These are phyloP conservation scores for Thalassarche chlororhynchos DNA, from an alignment of 2,113 vertebrate genomes.

Conservation along the genomic window DNA sequence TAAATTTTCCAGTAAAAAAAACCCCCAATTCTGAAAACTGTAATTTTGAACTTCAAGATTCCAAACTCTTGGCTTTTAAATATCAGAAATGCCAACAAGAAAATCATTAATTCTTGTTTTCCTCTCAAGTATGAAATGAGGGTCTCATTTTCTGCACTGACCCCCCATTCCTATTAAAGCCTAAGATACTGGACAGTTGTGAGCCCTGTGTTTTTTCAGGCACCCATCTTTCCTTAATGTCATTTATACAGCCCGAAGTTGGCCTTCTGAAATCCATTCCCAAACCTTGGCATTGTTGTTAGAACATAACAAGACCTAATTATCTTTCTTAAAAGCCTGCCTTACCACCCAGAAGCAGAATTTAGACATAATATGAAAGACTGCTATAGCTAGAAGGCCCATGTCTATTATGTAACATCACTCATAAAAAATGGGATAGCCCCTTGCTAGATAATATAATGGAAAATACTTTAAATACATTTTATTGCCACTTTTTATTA, in stretches of 20 bases:
- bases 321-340: background rate
- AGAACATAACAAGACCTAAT: background rate
- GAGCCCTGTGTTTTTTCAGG: background rate
- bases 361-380: background rate
- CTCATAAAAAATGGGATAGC: background rate
- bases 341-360: background rate
- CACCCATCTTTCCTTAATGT: background rate
- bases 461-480: background rate
- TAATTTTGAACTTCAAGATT: background rate
- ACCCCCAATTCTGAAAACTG: background rate
- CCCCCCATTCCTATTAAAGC: background rate
- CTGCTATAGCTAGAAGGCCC: background rate
- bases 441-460: background rate
- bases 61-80: background rate
- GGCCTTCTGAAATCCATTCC: background rate
- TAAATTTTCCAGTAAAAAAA: background rate
- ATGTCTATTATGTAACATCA: background rate
- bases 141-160: background rate
- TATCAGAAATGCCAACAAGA: background rate
- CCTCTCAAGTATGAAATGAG: background rate
- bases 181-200: background rate
- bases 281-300: background rate
- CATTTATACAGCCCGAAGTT: background rate
- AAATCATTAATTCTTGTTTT: background rate
- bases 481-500: background rate